Evolutionary conservation across 2,113 vertebrate genomes (phyloP), one percentile per base, ranked within the genome.

Genomic region (Hydrolagus affinis): DNA sequence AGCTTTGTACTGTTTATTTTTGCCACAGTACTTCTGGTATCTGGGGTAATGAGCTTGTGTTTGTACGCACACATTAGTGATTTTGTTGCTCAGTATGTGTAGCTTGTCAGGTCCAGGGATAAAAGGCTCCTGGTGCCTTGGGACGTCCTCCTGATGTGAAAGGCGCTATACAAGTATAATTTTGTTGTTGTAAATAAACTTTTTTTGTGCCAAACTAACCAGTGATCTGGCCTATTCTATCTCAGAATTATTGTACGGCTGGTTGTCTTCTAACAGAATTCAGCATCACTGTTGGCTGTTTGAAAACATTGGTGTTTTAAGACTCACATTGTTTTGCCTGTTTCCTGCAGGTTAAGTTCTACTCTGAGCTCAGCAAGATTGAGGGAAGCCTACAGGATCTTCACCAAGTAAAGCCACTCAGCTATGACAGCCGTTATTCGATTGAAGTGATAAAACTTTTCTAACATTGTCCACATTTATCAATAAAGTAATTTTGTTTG

Each of bases 371-470:
- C 12, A 97, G 96, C 87, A 97, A 98, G 90, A 96, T 99, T 11
- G 95, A 97, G 88, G 93, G 95, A 89, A 96, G 95, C 88, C 95
- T 98, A 85, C 91, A 87, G 71, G 93, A 95, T 62, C 90, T 99
- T 21, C 91, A 93, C 70, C 94, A 92, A 87, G 89, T 95, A 85
- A 93, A 71, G 75, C 89, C 93, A 70, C 87, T 86, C 72, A 89
- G 93, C 32, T 92, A 91, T 85, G 92, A 92, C 11, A 93, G 92
- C 85, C 92, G 93, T 70, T 99, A 99, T 90, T 96, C 96, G 3
- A 97, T 99, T 83, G 96, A 99, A 94, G 90, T 99, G 68, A 91
- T 98, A 78, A 93, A 98, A 90, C 92, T 99, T 83, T 94, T 97
- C 92, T 97, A 96, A 93, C 57, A 60, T 60, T 66, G 25, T 80